Percentiles rank a stretch among this genome's conserved stretches.
These are phyloP conservation scores for Chanos chanos DNA, from an alignment of 2,797 vertebrate genomes.

Conservation along the genomic window DNA sequence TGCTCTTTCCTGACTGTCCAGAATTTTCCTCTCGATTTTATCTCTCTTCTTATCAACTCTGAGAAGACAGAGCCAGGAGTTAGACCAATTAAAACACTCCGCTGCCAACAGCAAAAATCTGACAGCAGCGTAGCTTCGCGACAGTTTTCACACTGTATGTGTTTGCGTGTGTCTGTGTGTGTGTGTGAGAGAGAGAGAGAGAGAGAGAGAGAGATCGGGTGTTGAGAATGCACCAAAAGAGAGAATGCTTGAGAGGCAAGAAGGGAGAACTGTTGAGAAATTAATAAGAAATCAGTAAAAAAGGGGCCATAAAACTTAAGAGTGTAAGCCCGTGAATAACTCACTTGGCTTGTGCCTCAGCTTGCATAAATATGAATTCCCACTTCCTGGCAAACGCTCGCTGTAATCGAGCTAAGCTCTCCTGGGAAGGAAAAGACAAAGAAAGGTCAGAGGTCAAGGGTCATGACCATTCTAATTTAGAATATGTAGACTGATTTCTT, in stretches of 20 bases:
- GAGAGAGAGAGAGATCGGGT: too few species aligned
- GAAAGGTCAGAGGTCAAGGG: neutral
- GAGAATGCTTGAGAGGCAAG: too few species aligned
- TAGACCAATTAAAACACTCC: neutral
- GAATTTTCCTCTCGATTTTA: conserved; percentile 97
- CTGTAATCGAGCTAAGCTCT: conserved; percentile 96
- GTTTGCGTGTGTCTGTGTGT: too few species aligned
- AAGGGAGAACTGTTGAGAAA: too few species aligned
- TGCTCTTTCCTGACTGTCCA: conserved; percentile 95
- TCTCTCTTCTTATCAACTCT: conserved; percentile 98
- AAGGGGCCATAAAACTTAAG: too few species aligned
- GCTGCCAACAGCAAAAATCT: neutral
- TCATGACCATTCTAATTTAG: too few species aligned
- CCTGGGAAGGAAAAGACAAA: conserved; percentile 71
- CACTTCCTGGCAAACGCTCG: conserved; percentile 96
- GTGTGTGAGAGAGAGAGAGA: too few species aligned
- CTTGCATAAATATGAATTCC: conserved; percentile 99
- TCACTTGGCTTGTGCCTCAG: conserved; percentile 99
- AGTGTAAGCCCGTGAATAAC: too few species aligned
- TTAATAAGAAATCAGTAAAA: too few species aligned
- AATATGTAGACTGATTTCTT: too few species aligned
- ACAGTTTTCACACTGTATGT: too few species aligned
- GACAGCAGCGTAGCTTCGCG: conserved; percentile 2
- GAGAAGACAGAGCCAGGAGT: conserved; percentile 28
- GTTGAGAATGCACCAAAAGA: too few species aligned